phyloP scores from a whole-genome alignment of 2,113 vertebrate genomes.

The Baryphthengus martii region DNA sequence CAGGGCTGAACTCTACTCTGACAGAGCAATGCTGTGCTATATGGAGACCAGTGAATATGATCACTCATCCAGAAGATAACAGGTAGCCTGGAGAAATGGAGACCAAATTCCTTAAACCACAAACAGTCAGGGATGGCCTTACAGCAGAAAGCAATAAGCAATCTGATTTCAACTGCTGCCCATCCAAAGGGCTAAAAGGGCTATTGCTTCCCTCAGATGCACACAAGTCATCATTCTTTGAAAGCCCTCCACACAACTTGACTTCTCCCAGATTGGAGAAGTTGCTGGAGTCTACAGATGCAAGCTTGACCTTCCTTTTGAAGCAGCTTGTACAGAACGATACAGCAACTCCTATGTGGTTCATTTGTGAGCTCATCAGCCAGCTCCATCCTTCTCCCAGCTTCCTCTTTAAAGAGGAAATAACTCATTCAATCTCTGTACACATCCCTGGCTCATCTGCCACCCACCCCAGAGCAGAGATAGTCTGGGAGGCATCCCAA shows the following conservation, averaged over 20 bases:
- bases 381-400: neutral
- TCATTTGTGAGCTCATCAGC: neutral
- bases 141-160: neutral
- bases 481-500: neutral
- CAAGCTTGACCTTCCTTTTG: neutral
- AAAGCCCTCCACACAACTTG: neutral
- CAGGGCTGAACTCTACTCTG: neutral
- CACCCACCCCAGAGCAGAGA: neutral
- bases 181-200: neutral
- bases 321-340: neutral
- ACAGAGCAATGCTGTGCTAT: neutral
- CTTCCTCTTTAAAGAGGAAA: neutral
- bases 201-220: neutral
- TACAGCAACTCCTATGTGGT: neutral
- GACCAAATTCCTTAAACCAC: neutral
- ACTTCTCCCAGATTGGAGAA: neutral
- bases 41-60: rapidly evolving
- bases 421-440: neutral
- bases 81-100: neutral
- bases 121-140: neutral
- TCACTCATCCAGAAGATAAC: neutral
- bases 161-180: neutral
- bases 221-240: neutral
- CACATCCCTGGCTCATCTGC: neutral
- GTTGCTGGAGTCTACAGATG: neutral